Percentiles rank a stretch among this genome's conserved stretches.
These are phyloP conservation scores for Pyrocoelia pectoralis DNA, from an alignment of 2,888 invertebrate species.

Conservation along the genomic window DNA sequence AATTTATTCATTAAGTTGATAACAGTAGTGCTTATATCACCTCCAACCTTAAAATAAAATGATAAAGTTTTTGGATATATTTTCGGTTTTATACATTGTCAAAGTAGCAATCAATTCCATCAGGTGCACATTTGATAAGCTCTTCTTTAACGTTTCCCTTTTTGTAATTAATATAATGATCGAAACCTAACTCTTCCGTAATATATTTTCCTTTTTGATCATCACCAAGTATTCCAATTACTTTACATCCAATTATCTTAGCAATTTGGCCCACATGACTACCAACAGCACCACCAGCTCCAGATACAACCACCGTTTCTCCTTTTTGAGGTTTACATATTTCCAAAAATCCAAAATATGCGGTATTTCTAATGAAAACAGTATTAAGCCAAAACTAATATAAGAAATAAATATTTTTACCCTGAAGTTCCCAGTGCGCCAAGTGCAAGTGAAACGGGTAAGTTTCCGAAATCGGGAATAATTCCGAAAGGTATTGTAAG, in stretches of 20 bases:
- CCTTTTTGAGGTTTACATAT: constrained; percentile 75
- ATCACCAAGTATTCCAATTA: constrained; percentile 76
- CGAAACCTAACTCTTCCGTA: constrained; percentile 69
- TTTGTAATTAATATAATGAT: constrained; percentile 77
- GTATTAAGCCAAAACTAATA: no score
- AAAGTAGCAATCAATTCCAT: constrained; percentile 78
- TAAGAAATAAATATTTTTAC: no score
- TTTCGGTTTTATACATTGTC: constrained; percentile 71
- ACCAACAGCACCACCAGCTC: constrained; percentile 83
- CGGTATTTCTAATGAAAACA: constrained; percentile 73
- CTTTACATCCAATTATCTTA: constrained; percentile 73
- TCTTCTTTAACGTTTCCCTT: constrained; percentile 64
- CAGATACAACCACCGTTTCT: constrained; percentile 76
- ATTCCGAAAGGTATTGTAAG: constrained; percentile 40
- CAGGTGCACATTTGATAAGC: constrained; percentile 68
- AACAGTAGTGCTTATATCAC: constrained; percentile 68
- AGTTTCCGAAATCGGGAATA: constrained; percentile 61
- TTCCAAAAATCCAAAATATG: constrained; percentile 78
- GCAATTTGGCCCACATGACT: constrained; percentile 82
- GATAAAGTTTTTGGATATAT: neutral
- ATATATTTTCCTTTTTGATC: constrained; percentile 77
- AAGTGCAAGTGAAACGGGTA: constrained; percentile 16
- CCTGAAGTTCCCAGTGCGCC: constrained; percentile 29
- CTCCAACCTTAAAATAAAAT: constrained; percentile 65
- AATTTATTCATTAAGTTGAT: constrained; percentile 68